Base-by-base conservation (phyloP, 2,797 vertebrate genomes). In the Coendou prehensilis region DNA sequence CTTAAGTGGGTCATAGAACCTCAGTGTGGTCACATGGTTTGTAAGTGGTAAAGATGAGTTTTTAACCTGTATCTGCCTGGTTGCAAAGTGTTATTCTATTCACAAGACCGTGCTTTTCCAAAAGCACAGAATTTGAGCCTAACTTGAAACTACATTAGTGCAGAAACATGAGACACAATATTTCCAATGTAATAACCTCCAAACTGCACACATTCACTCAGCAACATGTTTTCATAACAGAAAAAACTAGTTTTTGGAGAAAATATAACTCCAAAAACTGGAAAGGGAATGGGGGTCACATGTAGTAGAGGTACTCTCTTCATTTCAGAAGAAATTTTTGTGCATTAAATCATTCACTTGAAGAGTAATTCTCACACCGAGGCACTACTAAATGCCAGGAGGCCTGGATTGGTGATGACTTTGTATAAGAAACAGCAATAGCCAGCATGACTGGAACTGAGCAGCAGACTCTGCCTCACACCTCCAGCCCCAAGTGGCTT, bases 291-390 rank as follows among this genome's bases (percentile, higher is more conserved):
- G 45, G 57, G 1, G 6, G 13, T 80, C 20, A 81, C 2, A 33
- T 23, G 85, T 0, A 80, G 1, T 86, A 33, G 17, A 52, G 0
- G 15, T 85, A 30, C 0, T 0, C 0, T 87, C n/a, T 69, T 78
- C 30, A 61, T 52, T 89, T 67, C 54, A 37, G 4, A 81, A 84
- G n/a, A 81, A 85, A 52, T 18, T 69, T 52, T 57, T 30, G 45
- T 9, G 1, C 28, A 59, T 63, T 83, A 79, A 41, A 28, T 67
- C 10, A 87, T 28, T 92, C 28, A 73, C 3, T 83, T 8, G 45
- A 59, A 87, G n/a, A 59, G 54, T 4, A 23, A 9, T 14, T 41
- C n/a, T 89, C 30, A 59, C 67, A 6, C 26, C 33, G 15, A 50
- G 45, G 1, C 2, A 30, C 14, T 88, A 41, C 14, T 33, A 59